Conservation (phyloP, 2,113 vertebrate species). For the Ursus arctos region DNA sequence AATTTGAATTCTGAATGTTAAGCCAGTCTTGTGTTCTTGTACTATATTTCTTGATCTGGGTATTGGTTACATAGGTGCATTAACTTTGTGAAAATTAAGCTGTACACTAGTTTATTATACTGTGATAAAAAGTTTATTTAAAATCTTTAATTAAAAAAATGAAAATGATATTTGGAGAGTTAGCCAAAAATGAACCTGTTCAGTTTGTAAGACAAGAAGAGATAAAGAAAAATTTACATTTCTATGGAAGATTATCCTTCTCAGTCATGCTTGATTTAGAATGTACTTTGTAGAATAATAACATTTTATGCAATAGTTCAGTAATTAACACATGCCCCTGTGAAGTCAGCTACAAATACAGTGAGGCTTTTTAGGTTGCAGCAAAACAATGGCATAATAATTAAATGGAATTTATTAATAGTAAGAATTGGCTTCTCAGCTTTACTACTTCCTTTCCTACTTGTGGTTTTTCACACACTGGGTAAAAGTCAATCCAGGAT, state of each 20-base stretch:
- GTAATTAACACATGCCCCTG: constrained; percentile 28
- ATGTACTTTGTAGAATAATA: not conserved
- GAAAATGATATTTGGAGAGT: not conserved
- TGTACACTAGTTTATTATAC: not conserved
- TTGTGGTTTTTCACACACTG: not conserved
- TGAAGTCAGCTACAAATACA: not conserved
- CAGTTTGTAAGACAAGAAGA: not conserved
- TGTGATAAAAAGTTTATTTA: not conserved
- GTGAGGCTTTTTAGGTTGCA: not conserved
- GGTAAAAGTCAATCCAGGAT: not conserved
- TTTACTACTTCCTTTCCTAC: not conserved
- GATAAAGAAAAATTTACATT: not conserved
- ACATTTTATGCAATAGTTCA: not conserved
- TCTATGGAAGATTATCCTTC: not conserved
- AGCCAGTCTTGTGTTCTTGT: not conserved
- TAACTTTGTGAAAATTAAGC: not conserved
- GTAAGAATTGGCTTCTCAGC: not conserved
- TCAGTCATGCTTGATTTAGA: constrained; percentile 28
- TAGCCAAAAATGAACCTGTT: not conserved
- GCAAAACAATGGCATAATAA: constrained; percentile 1
- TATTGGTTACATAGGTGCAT: not conserved
- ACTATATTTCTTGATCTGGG: not conserved
- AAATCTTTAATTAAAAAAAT: not conserved
- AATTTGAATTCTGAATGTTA: constrained; percentile 23
- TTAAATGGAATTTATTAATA: not conserved